These are phyloP conservation scores for Poecilia velifera DNA, from an alignment of 2,797 vertebrate genomes.

Conservation along the genomic window DNA sequence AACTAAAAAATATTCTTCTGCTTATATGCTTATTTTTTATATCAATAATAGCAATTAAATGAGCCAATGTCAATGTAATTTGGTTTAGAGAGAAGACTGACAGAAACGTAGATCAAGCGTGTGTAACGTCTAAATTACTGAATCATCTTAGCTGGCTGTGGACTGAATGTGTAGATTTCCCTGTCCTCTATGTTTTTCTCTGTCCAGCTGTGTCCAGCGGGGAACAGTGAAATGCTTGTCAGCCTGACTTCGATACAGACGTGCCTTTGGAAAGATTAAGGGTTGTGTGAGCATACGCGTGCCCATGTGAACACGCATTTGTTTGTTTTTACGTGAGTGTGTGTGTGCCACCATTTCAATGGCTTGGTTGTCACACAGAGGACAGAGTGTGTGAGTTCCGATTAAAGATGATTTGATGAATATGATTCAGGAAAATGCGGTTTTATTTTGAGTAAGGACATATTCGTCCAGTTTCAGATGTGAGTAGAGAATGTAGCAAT, in stretches of 20 bases:
- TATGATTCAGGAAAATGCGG: conserved; percentile 42
- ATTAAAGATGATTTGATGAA: conserved; percentile 57
- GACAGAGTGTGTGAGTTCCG: conserved; percentile 41
- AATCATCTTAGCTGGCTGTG: conserved; percentile 45
- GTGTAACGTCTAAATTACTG: conserved; percentile 26
- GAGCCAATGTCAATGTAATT: not conserved
- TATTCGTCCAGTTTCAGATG: not conserved
- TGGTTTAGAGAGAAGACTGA: conserved; percentile 3
- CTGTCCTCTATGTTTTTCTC: conserved; percentile 64
- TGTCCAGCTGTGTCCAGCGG: conserved; percentile 79
- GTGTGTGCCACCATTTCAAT: conserved; percentile 73
- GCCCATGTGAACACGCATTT: conserved; percentile 15
- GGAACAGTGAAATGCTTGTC: conserved; percentile 82
- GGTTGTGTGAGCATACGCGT: conserved; percentile 35
- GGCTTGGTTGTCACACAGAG: conserved; percentile 75
- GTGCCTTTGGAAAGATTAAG: conserved; percentile 77
- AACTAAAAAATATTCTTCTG: not conserved
- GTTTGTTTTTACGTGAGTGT: conserved; percentile 23
- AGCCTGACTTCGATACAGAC: conserved; percentile 75
- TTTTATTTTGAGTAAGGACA: conserved; percentile 9
- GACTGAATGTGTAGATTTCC: conserved; percentile 62
- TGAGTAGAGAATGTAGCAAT: not conserved
- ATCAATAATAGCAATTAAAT: not conserved
- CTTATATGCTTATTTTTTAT: not conserved
- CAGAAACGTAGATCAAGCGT: conserved; percentile 28